Evolutionary conservation across 2,888 invertebrate species (phyloP), one percentile per base, ranked within the genome.

Genomic region (Drosophila niveifrons): DNA sequence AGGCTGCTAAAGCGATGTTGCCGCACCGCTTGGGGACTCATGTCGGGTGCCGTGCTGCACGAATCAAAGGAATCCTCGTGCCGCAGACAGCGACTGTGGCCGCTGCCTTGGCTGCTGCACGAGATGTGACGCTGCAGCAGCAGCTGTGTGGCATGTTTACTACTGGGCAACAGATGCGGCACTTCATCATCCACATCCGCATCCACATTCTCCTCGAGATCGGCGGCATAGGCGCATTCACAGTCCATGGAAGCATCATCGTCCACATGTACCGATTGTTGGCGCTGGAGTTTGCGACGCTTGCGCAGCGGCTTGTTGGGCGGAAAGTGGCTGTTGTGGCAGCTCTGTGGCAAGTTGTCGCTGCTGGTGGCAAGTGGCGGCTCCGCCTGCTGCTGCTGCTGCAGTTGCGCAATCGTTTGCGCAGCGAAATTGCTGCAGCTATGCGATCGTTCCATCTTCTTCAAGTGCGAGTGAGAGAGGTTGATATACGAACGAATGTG

Each of bases 161-260:
- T 48, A 44, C 51, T 31, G 9, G 75, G 59, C 75, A 77, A 50
- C 75, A 75, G 46, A 56, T 59, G 68, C 17, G 65, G 46, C 47
- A 71, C 61, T 1, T 82, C 71, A 2, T 66, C 70, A 47, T 83
- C 77, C 11, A 8, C 47, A 44, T 59, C 68, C 11, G 79, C 58
- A 66, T 86, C 86, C 8, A 63, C 72, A 28, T 66, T 17, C 52
- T 90, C 90, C 69, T 90, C 90, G 36, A 90, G 63, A 69, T 91
- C 91, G 10, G 86, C 86, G 0, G 88, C 88, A 65, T 89, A 87
- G 64, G 67, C 66, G 41, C 74, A 66, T 2, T 75, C 75, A 10
- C 55, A 68, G 0, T 58, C 90, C 52, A 81, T 75, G 41, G 77
- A 68, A 36, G 78, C 39, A 10, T 36, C 36, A 1, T 39, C 39